Evolutionary conservation across 2,113 vertebrate genomes (phyloP), one percentile per base, ranked within the genome.

Genomic region (Mastomys coucha): DNA sequence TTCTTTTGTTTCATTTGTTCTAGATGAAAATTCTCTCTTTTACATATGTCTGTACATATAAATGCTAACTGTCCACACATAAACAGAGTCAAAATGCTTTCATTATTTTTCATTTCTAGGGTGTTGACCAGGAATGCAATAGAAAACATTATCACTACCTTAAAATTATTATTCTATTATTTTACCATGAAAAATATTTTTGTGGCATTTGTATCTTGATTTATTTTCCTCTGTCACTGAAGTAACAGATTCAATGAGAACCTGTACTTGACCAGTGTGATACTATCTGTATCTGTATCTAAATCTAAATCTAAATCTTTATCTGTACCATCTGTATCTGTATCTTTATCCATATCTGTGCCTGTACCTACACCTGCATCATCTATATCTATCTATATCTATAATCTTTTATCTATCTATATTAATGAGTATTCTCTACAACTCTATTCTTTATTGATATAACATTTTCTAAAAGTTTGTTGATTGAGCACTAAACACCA

Each of bases 221-320:
- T 33, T 78, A n/a, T 88, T 89, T 67, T 67, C 10, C 33, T 67
- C 0, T 93, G 22, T 73, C 4, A 39, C 51, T 87, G 69, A 65
- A 33, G 12, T 91, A 94, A 58, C n/a, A 77, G 24, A 87, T 82
- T 86, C 36, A 93, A 53, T 89, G 58, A 85, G 92, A 70, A 42
- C 20, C 11, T 91, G 19, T 24, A 20, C 33, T 12, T 51, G 31
- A n/a, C 9, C 28, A 51, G 12, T 9, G 39, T 9, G 45, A 63
- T 49, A 70, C 36, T n/a, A 36, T 70, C 33, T 70, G 33, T 70
- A 36, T 36, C 33, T 70, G 31, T 70, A 36, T 70, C 69, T 69
- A 16, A 11, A 28, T 24, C 22, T 24, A 2, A 22, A 60, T 60
- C 58, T n/a, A n/a, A n/a, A n/a, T n/a, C n/a, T n/a, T n/a, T n/a